Conservation (phyloP, 35 echinoderm and acorn worm genomes). For the Ptychodera flava region DNA sequence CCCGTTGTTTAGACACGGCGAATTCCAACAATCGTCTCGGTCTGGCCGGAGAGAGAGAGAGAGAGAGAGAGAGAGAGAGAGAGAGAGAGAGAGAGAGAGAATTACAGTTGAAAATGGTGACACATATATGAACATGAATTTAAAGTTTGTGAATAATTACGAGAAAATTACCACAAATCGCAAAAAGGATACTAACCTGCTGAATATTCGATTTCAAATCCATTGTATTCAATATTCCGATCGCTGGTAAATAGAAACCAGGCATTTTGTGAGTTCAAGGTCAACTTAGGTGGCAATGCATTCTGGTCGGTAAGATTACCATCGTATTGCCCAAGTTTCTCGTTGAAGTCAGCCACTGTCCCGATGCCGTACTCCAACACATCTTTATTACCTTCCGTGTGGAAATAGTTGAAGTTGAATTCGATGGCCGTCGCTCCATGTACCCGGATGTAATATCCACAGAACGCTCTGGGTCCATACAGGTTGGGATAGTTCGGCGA, state of each 20-base stretch:
- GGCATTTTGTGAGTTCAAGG: not conserved
- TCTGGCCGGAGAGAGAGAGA: too few relatives aligned
- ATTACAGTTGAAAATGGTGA: too few relatives aligned
- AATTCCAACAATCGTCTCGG: constrained; percentile 59
- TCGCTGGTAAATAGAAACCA: constrained; percentile 56
- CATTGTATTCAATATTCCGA: constrained; percentile 27
- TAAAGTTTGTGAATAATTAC: too few relatives aligned
- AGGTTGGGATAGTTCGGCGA: constrained; percentile 36
- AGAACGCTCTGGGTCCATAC: constrained; percentile 28
- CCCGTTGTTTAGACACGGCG: constrained; percentile 63
- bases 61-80: too few relatives aligned
- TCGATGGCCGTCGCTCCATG: constrained; percentile 34
- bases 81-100: too few relatives aligned
- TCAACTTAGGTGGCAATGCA: constrained; percentile 4
- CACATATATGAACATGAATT: too few relatives aligned
- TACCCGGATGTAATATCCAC: constrained; percentile 40
- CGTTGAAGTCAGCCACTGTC: constrained; percentile 20
- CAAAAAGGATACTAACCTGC: constrained; percentile 21
- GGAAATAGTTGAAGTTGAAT: constrained; percentile 31
- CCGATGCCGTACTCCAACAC: constrained; percentile 49
- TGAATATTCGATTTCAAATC: constrained; percentile 33
- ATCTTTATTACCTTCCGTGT: constrained; percentile 41
- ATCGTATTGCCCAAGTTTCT: constrained; percentile 18
- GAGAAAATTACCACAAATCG: too few relatives aligned
- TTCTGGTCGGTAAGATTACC: constrained; percentile 28